These are phyloP conservation scores for Nomia melanderi DNA, from an alignment of 1,140 invertebrate species.

Conservation along the genomic window DNA sequence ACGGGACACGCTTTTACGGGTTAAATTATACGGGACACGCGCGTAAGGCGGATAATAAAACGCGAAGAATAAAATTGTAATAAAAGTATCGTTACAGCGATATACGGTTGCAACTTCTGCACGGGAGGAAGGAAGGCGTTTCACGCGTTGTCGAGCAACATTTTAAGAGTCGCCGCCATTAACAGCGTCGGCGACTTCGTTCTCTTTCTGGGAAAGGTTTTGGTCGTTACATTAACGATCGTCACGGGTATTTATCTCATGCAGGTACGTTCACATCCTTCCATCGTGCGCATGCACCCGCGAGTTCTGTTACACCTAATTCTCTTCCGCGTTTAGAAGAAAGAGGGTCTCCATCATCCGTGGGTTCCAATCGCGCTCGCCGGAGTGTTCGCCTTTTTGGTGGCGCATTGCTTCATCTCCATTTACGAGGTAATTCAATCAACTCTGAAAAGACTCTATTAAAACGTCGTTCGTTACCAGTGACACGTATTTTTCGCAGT, in stretches of 20 bases:
- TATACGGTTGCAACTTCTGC: conserved; percentile 87
- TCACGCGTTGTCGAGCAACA: conserved; percentile 83
- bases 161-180: conserved; percentile 86
- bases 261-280: conserved; percentile 77
- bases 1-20: background rate
- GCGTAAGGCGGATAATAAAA: too few species aligned
- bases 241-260: conserved; percentile 84
- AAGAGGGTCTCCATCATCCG: conserved; percentile 84
- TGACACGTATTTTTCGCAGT: too few species aligned
- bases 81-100: conserved; percentile 81
- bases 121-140: conserved; percentile 85
- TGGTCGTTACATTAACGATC: conserved; percentile 85
- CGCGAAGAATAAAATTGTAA: background rate
- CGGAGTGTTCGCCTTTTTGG: conserved; percentile 86
- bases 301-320: conserved; percentile 25
- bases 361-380: conserved; percentile 86
- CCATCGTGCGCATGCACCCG: background rate
- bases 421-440: conserved; percentile 86
- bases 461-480: too few species aligned
- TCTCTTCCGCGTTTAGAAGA: conserved; percentile 77
- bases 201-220: conserved; percentile 87
- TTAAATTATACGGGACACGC: background rate
- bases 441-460: too few species aligned
- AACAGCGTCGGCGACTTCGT: conserved; percentile 91
- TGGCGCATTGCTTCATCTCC: conserved; percentile 89